Percentiles rank a stretch among this genome's conserved stretches.
phyloP scores from a whole-genome alignment of 2,797 vertebrate species.

The Melanogrammus aeglefinus region DNA sequence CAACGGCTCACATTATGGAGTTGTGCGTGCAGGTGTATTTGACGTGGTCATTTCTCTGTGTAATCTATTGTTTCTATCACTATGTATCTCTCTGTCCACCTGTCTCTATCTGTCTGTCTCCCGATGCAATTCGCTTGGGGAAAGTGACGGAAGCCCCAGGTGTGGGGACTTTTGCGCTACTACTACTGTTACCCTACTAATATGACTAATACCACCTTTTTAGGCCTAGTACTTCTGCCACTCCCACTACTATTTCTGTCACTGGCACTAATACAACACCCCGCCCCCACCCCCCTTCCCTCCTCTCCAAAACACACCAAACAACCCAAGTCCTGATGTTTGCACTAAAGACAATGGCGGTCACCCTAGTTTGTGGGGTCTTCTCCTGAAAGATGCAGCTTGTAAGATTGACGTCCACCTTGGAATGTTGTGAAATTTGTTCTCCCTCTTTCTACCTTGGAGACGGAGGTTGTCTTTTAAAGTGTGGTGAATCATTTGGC shows the following conservation, averaged over 20 bases:
- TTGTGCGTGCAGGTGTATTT: background rate
- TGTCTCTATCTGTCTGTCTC: conserved; percentile 56
- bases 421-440: background rate
- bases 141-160: conserved; percentile 72
- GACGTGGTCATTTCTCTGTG: background rate
- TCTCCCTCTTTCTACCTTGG: background rate
- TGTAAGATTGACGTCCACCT: conserved; percentile 34
- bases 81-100: conserved; percentile 32
- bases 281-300: no score
- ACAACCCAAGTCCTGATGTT: conserved; percentile 13
- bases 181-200: conserved; percentile 55
- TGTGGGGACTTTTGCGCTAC: conserved; percentile 52
- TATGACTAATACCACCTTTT: conserved; percentile 65
- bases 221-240: conserved; percentile 48
- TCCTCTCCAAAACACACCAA: background rate
- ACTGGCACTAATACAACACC: conserved; percentile 26
- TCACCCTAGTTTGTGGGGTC: conserved; percentile 27
- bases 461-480: background rate
- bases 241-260: conserved; percentile 26
- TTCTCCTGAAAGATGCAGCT: conserved; percentile 55
- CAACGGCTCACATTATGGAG: background rate
- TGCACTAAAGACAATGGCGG: conserved; percentile 6
- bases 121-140: conserved; percentile 66
- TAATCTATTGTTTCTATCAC: conserved; percentile 9
- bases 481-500: background rate